These are phyloP conservation scores for Oncopodura yosiiana DNA, from an alignment of 1,140 invertebrate genomes.

Conservation along the genomic window DNA sequence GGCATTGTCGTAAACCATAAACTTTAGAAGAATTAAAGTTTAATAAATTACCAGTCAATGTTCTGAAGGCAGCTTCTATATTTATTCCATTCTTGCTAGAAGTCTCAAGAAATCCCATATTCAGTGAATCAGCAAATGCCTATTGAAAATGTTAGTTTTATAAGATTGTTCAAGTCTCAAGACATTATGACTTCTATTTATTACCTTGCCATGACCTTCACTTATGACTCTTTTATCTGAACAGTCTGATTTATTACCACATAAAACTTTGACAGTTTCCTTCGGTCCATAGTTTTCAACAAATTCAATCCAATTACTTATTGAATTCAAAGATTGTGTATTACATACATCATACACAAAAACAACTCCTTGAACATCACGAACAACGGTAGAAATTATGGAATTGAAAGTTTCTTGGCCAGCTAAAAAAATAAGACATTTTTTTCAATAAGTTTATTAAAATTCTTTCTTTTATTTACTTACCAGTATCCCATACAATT, in stretches of 20 bases:
- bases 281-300: slow-evolving; percentile 75
- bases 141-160: neutral
- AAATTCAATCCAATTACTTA: slow-evolving; percentile 77
- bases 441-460: neutral
- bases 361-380: slow-evolving; percentile 84
- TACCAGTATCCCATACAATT: slow-evolving; percentile 23
- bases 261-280: slow-evolving; percentile 77
- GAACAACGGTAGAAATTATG: slow-evolving; percentile 86
- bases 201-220: slow-evolving; percentile 37
- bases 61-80: slow-evolving; percentile 51
- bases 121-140: slow-evolving; percentile 65
- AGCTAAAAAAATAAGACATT: slow-evolving; percentile 1
- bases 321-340: slow-evolving; percentile 75
- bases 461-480: neutral
- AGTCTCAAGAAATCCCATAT: slow-evolving; percentile 77
- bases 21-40: neutral
- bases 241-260: slow-evolving; percentile 56
- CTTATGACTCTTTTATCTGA: slow-evolving; percentile 35
- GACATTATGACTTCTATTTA: neutral
- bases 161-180: neutral
- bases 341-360: slow-evolving; percentile 87
- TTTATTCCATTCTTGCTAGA: slow-evolving; percentile 75
- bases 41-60: slow-evolving; percentile 51
- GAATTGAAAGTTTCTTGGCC: slow-evolving; percentile 85
- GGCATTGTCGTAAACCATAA: too few species aligned